phyloP scores from a whole-genome alignment of 2,888 invertebrate species.

The Saturnia japonica region DNA sequence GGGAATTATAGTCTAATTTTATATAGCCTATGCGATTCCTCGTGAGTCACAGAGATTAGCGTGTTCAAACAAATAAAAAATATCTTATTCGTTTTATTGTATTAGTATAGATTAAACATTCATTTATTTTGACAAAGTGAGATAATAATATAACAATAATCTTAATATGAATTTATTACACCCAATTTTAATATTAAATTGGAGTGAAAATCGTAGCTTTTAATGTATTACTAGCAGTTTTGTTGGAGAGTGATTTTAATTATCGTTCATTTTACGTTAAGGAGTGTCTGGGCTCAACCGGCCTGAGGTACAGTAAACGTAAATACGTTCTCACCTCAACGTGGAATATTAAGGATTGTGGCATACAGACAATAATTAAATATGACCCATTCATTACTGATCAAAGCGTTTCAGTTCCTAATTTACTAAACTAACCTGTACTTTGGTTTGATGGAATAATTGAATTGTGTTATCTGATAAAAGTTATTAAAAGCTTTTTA shows the following conservation, averaged over 20 bases:
- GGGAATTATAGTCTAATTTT: no score
- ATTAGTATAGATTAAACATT: no score
- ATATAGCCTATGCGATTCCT: no score
- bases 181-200: no score
- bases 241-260: slow-evolving; percentile 34
- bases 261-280: slow-evolving; percentile 27
- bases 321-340: slow-evolving; percentile 9
- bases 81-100: no score
- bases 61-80: no score
- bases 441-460: background rate
- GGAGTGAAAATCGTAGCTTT: background rate
- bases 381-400: background rate
- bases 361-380: background rate
- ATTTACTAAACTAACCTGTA: background rate
- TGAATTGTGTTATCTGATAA: background rate
- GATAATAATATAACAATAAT: no score
- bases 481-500: no score
- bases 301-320: slow-evolving; percentile 24
- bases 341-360: background rate
- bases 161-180: no score
- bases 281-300: slow-evolving; percentile 24
- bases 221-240: background rate
- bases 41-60: no score
- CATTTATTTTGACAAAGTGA: no score
- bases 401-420: background rate